These are phyloP conservation scores for Achatina immaculata DNA, from an alignment of 1,140 invertebrate species.

Conservation along the genomic window DNA sequence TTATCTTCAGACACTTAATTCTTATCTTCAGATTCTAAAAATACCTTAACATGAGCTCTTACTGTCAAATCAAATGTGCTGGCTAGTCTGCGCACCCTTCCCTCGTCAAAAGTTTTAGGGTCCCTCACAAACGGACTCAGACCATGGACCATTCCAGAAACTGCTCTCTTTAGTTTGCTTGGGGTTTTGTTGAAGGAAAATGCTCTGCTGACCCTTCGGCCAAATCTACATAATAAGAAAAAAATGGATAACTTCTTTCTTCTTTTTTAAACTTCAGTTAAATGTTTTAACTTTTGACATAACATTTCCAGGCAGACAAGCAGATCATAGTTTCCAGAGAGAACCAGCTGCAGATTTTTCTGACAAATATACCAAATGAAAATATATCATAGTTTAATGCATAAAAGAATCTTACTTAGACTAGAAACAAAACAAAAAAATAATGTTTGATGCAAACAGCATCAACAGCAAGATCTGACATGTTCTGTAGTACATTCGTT, in stretches of 20 bases:
- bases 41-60: slow-evolving; percentile 43
- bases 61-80: slow-evolving; percentile 61
- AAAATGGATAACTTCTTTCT: too few relatives aligned
- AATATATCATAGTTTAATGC: too few relatives aligned
- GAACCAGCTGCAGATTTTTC: too few relatives aligned
- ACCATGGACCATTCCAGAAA: slow-evolving; percentile 82
- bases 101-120: slow-evolving; percentile 2
- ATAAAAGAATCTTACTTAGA: too few relatives aligned
- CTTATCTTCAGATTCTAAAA: too few relatives aligned
- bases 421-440: too few relatives aligned
- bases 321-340: too few relatives aligned
- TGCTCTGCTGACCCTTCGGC: slow-evolving; percentile 82
- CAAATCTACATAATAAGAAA: slow-evolving; percentile 28
- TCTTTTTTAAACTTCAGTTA: neutral
- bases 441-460: too few relatives aligned
- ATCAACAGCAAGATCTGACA: too few relatives aligned
- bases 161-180: slow-evolving; percentile 90
- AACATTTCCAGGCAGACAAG: neutral
- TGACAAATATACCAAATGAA: too few relatives aligned
- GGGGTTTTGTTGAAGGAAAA: slow-evolving; percentile 96
- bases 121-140: slow-evolving; percentile 59
- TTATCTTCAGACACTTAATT: too few relatives aligned
- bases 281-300: neutral
- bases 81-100: slow-evolving; percentile 49
- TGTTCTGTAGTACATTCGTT: too few relatives aligned